phyloP scores from a whole-genome alignment of 2,113 vertebrate species.

The Petroica traversi region DNA sequence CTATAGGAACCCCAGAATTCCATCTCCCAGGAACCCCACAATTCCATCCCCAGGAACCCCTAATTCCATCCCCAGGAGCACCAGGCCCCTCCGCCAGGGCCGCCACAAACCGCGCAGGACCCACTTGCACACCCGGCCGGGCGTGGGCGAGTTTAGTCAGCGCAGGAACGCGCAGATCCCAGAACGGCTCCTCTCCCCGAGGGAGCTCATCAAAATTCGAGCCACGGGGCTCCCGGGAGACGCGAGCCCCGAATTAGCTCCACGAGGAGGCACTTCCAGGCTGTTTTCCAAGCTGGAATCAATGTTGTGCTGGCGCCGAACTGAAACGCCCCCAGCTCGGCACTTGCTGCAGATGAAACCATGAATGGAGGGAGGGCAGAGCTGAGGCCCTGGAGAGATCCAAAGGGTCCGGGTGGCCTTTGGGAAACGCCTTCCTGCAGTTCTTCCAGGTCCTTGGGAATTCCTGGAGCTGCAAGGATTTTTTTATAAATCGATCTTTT shows the following conservation, averaged over 20 bases:
- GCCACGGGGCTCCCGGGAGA: background rate
- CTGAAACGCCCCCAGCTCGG: background rate
- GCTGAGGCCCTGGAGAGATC: background rate
- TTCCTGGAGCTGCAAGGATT: background rate
- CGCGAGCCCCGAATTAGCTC: constrained; percentile 23
- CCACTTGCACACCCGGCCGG: constrained; percentile 41
- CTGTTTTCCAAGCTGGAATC: background rate
- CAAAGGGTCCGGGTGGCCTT: fast-evolving
- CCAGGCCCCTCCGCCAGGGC: background rate
- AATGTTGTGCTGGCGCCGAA: constrained; percentile 1
- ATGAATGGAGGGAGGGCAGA: background rate
- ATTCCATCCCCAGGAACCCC: too few relatives aligned
- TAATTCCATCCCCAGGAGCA: too few relatives aligned
- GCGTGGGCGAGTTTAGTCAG: constrained; percentile 50
- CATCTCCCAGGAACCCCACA: too few relatives aligned
- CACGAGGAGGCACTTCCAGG: constrained; percentile 26
- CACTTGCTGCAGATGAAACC: background rate
- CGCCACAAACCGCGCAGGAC: background rate
- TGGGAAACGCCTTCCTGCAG: background rate
- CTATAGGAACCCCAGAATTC: too few relatives aligned
- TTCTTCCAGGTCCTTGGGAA: fast-evolving
- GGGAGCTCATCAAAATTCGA: constrained; percentile 31
- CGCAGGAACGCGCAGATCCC: constrained; percentile 18
- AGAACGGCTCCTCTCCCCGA: background rate
- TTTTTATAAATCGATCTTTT: background rate